Percentiles rank a stretch among this genome's conserved stretches.
These are phyloP conservation scores for Lemur catta DNA, from an alignment of 2,797 vertebrate species.

Conservation along the genomic window DNA sequence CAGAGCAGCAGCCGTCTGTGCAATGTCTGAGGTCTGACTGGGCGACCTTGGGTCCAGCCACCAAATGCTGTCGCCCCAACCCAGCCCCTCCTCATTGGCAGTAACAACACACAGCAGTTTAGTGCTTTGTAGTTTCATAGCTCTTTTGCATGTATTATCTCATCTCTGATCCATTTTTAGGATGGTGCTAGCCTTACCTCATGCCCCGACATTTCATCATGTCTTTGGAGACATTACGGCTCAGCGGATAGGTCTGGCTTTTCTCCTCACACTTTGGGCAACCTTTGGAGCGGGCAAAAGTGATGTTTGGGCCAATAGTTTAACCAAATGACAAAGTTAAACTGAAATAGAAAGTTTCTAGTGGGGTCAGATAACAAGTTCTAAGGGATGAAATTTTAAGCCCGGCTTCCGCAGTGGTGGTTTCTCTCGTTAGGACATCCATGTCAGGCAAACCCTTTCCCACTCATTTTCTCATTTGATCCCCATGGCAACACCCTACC, in stretches of 20 bases:
- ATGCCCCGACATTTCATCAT: conserved; percentile 66
- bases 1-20: conserved; percentile 38
- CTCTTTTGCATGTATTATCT: conserved; percentile 69
- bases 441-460: neutral
- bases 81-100: conserved; percentile 65
- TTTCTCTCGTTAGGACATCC: neutral
- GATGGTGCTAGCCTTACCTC: conserved; percentile 66
- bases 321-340: conserved; percentile 43
- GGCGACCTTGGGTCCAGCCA: conserved; percentile 59
- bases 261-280: conserved; percentile 32
- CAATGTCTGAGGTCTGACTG: conserved; percentile 70
- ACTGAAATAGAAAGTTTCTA: conserved; percentile 18
- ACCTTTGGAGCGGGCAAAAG: neutral
- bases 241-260: conserved; percentile 43
- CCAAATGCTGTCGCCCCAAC: neutral
- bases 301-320: conserved; percentile 4
- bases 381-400: conserved; percentile 10
- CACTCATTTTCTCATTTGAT: conserved; percentile 19
- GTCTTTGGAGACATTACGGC: conserved; percentile 37
- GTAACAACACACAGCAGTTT: conserved; percentile 36
- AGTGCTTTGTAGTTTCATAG: conserved; percentile 54
- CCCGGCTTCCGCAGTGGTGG: neutral
- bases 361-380: neutral
- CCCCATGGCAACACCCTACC: neutral
- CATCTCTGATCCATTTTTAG: conserved; percentile 73